Conservation (phyloP, 2,797 vertebrate species). For the Caiman crocodilus region DNA sequence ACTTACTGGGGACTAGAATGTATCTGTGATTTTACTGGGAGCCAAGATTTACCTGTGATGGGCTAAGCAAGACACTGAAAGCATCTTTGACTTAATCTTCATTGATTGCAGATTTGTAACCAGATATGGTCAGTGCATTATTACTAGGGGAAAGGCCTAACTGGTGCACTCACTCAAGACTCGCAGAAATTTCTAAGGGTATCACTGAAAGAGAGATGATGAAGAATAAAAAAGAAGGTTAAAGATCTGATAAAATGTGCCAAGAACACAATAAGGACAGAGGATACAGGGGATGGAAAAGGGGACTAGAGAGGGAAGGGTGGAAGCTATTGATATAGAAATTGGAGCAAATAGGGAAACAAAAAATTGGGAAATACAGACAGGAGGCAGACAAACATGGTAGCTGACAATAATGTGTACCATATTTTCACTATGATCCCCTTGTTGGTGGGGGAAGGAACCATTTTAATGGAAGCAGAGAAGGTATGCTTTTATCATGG, state of each 20-base stretch:
- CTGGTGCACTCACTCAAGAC: not conserved
- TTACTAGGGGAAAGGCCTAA: not conserved
- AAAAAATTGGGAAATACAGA: not conserved
- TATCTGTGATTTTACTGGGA: conserved; percentile 44
- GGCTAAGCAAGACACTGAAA: conserved; percentile 21
- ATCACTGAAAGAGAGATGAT: not conserved
- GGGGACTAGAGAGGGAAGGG: not conserved
- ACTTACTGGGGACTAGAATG: conserved; percentile 47
- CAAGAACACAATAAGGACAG: not conserved
- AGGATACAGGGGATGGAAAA: not conserved
- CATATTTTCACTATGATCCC: not conserved
- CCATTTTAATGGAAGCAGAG: not conserved
- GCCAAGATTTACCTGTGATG: conserved; percentile 17
- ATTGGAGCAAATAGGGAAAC: not conserved
- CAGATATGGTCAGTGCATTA: not conserved
- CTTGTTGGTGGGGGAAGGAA: not conserved
- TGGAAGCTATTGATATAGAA: not conserved
- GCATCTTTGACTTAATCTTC: not conserved
- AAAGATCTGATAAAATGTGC: not conserved
- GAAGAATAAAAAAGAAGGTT: not conserved
- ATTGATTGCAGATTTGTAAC: not conserved
- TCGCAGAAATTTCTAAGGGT: not conserved
- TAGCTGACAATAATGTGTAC: not conserved
- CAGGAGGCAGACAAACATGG: not conserved
- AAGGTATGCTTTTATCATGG: not conserved